A percentile compares a stretch with the other conserved stretches of the same genome.
Conservation (phyloP, 2,888 invertebrate species). For the Pharmacophagus antenor region DNA sequence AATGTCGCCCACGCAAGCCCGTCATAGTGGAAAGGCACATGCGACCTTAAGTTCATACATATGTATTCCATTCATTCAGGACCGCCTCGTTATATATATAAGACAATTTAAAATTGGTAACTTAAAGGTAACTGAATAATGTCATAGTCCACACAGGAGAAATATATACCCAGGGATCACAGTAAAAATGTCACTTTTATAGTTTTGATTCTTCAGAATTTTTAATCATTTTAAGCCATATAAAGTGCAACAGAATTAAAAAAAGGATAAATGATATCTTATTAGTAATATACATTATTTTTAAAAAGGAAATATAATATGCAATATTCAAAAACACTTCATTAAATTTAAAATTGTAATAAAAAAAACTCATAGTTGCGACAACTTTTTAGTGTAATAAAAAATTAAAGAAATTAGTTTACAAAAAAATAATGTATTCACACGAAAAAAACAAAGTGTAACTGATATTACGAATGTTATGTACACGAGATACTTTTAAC, state of each 20-base stretch:
- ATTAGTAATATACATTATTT: too few species aligned
- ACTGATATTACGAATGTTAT: conserved; percentile 1
- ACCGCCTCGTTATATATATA: conserved; percentile 61
- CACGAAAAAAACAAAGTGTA: neutral
- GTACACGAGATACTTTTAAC: conserved; percentile 57
- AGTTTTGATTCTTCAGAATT: too few species aligned
- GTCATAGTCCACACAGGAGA: neutral
- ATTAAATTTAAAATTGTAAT: too few species aligned
- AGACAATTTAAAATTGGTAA: conserved; percentile 31
- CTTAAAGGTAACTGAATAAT: neutral
- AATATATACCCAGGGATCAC: neutral
- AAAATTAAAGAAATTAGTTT: neutral
- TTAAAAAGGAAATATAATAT: too few species aligned
- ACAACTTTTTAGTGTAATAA: neutral
- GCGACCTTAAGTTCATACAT: conserved; percentile 60
- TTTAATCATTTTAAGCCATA: too few species aligned
- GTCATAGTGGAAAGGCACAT: conserved; percentile 48
- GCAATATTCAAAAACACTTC: too few species aligned
- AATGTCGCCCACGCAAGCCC: conserved; percentile 56
- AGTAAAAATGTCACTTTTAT: too few species aligned
- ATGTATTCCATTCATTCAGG: conserved; percentile 48
- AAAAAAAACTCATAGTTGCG: too few species aligned
- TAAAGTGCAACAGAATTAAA: too few species aligned
- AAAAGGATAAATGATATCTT: too few species aligned
- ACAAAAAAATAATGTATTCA: neutral